Base-by-base conservation (phyloP, 64 coral and sea anemone species). In the Montipora capricornis region DNA sequence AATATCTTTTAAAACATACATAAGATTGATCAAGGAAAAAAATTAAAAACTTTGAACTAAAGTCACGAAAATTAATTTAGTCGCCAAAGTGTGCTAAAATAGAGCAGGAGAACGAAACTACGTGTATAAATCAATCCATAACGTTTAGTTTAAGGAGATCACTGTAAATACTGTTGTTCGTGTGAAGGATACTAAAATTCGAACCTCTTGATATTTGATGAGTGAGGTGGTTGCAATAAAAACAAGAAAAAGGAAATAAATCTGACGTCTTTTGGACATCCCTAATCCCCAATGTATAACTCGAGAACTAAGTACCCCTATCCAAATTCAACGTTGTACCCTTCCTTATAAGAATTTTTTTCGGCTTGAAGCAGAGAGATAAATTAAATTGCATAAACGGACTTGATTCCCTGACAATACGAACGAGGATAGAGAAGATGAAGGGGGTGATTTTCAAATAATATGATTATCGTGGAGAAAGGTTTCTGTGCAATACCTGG, bases 171-270 rank as follows among this genome's bases (percentile, higher is more conserved):
- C 11, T 6, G 5, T 1, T 84, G 58, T 68, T 20, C 29, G 81
- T 15, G 16, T n/a, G 17, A 47, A 15, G 7, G 22, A 82, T 5
- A 55, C 20, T 4, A 71, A 71, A 71, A 12, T 64, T 4, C 9
- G 0, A 64, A 14, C 11, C 20, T 73, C 22, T 70, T 71, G 82
- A 86, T 86, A 86, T 86, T n/a, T 86, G 82, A 73, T 86, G 16
- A 70, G 44, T 51, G 66, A 15, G 46, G 62, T 29, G 45, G 70
- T 86, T 70, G 16, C 66, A 71, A 50, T 86, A 73, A 71, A 86
- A 86, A 86, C 67, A 71, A 86, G 44, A 73, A 64, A 15, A 86
- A 86, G 67, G 13, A 86, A 67, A 84, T 14, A 68, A 5, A 86
- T 73, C 45, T 86, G 82, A 84, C 81, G 61, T 84, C 26, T 47